These are phyloP conservation scores for Myzus persicae DNA, from an alignment of 1,140 invertebrate genomes.

Conservation along the genomic window DNA sequence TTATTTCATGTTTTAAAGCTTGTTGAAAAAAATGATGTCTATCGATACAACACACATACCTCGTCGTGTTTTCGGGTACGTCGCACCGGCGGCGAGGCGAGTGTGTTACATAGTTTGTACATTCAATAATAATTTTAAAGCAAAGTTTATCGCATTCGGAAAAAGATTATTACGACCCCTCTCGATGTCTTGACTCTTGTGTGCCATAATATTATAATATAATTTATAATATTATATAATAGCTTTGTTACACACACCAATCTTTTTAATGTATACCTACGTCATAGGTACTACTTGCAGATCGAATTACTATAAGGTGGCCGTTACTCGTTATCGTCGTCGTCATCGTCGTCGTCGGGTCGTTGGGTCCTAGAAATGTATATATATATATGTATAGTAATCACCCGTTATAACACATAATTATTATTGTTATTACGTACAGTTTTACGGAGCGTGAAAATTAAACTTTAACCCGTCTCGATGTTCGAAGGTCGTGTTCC, in stretches of 20 bases:
- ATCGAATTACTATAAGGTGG: not conserved
- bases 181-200: not conserved
- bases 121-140: not conserved
- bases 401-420: not conserved
- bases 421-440: not conserved
- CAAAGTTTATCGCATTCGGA: not conserved
- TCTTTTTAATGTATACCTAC: not conserved
- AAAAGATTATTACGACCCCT: not conserved
- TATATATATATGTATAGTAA: not conserved
- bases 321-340: not conserved
- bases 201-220: not conserved
- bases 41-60: not conserved
- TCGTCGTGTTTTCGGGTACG: not conserved
- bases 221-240: not conserved
- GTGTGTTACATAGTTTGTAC: not conserved
- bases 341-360: not conserved
- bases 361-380: not conserved
- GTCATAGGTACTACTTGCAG: not conserved
- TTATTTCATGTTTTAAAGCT: not conserved
- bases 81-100: not conserved
- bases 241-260: not conserved
- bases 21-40: not conserved
- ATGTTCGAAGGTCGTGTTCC: not conserved
- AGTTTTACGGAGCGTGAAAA: conserved; percentile 15
- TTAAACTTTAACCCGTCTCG: conserved; percentile 8